Conservation (phyloP, 2,797 vertebrate species). For the Mormyrus proboscirostris region DNA sequence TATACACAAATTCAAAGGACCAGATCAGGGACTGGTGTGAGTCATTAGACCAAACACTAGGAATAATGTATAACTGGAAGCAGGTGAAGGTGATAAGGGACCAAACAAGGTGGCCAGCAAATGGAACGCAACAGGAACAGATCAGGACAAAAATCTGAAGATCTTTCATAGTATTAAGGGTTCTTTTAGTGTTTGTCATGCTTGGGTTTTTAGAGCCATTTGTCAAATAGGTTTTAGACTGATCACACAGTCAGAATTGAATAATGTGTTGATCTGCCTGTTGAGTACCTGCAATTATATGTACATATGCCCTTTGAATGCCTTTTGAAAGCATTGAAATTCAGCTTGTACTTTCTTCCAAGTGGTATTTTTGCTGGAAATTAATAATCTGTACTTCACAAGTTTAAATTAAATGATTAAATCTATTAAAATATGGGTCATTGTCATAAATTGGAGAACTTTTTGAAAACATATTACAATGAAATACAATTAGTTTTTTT, state of each 20-base stretch:
- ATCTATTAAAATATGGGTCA: background rate
- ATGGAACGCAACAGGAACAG: background rate
- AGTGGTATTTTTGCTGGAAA: background rate
- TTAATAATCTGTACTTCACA: background rate
- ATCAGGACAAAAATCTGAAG: background rate
- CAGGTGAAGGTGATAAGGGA: background rate
- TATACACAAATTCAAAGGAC: background rate
- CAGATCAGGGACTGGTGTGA: background rate
- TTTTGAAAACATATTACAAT: background rate
- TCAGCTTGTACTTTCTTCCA: background rate
- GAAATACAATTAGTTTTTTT: background rate
- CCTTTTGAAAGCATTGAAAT: background rate
- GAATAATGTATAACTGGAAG: background rate
- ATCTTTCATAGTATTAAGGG: background rate
- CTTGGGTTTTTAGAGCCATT: background rate
- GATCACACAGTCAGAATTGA: background rate
- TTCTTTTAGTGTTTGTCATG: background rate
- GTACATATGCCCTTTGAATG: background rate
- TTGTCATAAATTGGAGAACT: background rate
- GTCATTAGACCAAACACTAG: background rate
- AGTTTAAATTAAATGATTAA: background rate
- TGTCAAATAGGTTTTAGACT: background rate
- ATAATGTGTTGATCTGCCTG: background rate
- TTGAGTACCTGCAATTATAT: background rate
- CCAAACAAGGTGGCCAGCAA: background rate